A percentile compares a stretch with the other conserved stretches of the same genome.
These are phyloP conservation scores for Neocrepidodera transversa DNA, from an alignment of 2,888 invertebrate genomes.

Conservation along the genomic window DNA sequence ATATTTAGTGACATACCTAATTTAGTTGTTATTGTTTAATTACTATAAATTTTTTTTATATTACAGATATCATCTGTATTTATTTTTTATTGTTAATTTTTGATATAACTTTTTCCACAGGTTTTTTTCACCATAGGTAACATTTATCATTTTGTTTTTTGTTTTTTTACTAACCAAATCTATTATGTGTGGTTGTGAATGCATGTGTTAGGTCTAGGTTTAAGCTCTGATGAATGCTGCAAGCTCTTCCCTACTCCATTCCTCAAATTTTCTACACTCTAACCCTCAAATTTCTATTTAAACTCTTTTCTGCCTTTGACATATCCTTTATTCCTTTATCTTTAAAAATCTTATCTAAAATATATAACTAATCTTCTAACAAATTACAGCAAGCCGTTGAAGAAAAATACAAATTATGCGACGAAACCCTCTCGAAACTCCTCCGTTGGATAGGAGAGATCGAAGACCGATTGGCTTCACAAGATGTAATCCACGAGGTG, in stretches of 20 bases:
- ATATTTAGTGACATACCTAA: too few relatives aligned
- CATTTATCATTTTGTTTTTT: conserved; percentile 44
- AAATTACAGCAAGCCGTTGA: conserved; percentile 89
- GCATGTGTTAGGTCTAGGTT: conserved; percentile 60
- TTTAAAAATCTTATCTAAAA: too few relatives aligned
- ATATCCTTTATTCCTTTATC: too few relatives aligned
- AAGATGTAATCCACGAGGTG: conserved; percentile 86
- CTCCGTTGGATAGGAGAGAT: conserved; percentile 87
- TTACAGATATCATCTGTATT: neutral
- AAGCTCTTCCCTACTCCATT: neutral
- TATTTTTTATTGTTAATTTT: conserved; percentile 15
- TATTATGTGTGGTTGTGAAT: conserved; percentile 59
- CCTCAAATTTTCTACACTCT: neutral
- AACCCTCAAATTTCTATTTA: neutral
- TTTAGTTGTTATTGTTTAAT: too few relatives aligned
- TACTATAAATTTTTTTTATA: neutral
- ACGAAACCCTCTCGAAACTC: conserved; percentile 83
- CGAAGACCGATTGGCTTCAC: conserved; percentile 83
- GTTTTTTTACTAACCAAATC: conserved; percentile 52
- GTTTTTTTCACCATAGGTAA: conserved; percentile 51
- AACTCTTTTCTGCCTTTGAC: too few relatives aligned
- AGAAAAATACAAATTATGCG: conserved; percentile 91
- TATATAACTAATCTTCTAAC: too few relatives aligned
- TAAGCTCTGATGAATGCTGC: conserved; percentile 43
- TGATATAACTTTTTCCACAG: conserved; percentile 45